Base-by-base conservation (phyloP, 1,140 invertebrate species). In the Telenomus remus region DNA sequence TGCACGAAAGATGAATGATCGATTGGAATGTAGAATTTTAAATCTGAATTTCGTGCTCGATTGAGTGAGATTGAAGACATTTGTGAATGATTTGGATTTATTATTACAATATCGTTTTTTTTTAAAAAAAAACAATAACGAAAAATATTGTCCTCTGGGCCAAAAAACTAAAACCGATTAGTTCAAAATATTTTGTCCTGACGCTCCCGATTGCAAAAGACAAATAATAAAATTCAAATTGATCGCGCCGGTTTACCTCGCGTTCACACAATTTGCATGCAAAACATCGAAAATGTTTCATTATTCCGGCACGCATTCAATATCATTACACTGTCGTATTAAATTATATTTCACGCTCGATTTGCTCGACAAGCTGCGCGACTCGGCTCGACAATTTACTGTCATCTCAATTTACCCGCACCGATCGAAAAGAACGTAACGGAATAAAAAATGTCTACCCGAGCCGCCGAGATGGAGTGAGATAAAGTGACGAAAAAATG, bases 271-370 rank as follows among this genome's bases (percentile, higher is more conserved):
- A 76, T 69, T 70, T 70, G 65, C 59, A 76, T 71, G 73, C 73
- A 66, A 70, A 76, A 76, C 73, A 76, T 66, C 70, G 73, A 49
- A 70, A 76, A 66, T 71, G 47, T 70, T 70, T 70, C 66, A 71
- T 76, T 66, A 76, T 76, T 76, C 73, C 73, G 56, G 61, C 42
- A 70, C 57, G 66, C 63, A 76, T 71, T 76, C 61, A 68, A 76
- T 71, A 68, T 63, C 61, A 70, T 71, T 68, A 71, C 54, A 71
- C 51, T 76, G 74, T 76, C 74, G 68, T 66, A 76, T 76, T 76
- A 76, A 70, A 76, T 76, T 76, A 71, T 76, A 76, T 71, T 71
- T 66, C 61, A 76, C 66, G 74, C 74, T 71, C 74, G 74, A 76
- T 76, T 76, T 76, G 50, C 56, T 69, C 60, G 53, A 71, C 74